These are phyloP conservation scores for Erebia aethiops DNA, from an alignment of 2,888 invertebrate genomes.

Conservation along the genomic window DNA sequence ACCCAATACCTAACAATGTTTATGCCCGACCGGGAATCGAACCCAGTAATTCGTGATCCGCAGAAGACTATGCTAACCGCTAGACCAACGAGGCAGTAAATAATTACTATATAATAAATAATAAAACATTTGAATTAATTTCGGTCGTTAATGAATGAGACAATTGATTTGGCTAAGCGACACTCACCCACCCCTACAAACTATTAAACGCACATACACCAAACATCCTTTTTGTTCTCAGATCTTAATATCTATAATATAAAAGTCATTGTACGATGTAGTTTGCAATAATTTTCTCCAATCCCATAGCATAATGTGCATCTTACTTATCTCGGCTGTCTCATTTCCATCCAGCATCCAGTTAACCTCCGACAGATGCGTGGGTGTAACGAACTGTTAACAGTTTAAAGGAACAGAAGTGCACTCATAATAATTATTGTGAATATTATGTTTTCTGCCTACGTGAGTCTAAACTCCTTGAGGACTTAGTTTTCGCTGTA, in stretches of 20 bases:
- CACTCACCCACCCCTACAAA: too few species aligned
- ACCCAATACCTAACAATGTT: too few species aligned
- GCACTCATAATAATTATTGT: conserved; percentile 9
- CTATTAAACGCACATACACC: too few species aligned
- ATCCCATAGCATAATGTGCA: conserved; percentile 12
- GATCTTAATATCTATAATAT: neutral
- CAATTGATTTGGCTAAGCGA: too few species aligned
- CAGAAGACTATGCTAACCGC: too few species aligned
- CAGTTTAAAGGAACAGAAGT: conserved; percentile 16
- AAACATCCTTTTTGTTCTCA: too few species aligned
- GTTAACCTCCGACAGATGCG: conserved; percentile 24
- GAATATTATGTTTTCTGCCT: conserved; percentile 8
- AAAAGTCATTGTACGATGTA: neutral
- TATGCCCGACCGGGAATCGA: too few species aligned
- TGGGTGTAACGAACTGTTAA: conserved; percentile 26
- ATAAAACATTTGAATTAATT: too few species aligned
- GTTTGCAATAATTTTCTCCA: conserved; percentile 10
- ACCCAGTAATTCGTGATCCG: too few species aligned
- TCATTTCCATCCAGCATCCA: conserved; percentile 19
- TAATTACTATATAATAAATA: too few species aligned
- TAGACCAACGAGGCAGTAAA: too few species aligned
- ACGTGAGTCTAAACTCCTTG: neutral
- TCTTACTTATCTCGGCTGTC: conserved; percentile 17
- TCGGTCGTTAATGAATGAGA: too few species aligned
- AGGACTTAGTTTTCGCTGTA: neutral